Percentiles rank a stretch among this genome's conserved stretches.
These are phyloP conservation scores for Acyrthosiphon pisum DNA, from an alignment of 1,140 invertebrate genomes.

Conservation along the genomic window DNA sequence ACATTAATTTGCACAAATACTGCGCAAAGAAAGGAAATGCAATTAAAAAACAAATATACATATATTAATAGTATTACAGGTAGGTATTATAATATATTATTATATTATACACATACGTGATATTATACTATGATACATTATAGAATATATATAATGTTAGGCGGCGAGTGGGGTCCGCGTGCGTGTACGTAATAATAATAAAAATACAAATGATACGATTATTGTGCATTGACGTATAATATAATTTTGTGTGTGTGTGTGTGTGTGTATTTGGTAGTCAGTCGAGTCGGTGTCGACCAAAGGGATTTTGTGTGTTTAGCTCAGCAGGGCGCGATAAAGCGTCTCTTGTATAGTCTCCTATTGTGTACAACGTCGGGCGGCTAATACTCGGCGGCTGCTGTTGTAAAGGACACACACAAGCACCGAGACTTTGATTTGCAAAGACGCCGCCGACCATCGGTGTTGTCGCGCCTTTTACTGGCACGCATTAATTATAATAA, in stretches of 20 bases:
- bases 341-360: neutral
- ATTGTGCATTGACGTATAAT: neutral
- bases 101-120: neutral
- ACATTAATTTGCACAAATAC: neutral
- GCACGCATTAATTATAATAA: neutral
- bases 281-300: conserved; percentile 43
- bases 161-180: neutral
- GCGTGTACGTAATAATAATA: neutral
- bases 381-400: neutral
- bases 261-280: neutral
- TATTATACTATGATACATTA: neutral
- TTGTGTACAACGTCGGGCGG: neutral
- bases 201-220: conserved; percentile 29
- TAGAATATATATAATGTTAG: neutral
- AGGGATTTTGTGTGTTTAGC: conserved; percentile 46
- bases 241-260: neutral
- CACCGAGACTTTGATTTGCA: conserved; percentile 39
- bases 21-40: neutral
- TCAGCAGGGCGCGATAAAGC: conserved; percentile 34
- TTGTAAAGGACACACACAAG: conserved; percentile 5
- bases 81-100: neutral
- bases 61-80: neutral
- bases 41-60: neutral
- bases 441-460: conserved; percentile 9
- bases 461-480: neutral